Evolutionary conservation across 2,113 vertebrate genomes (phyloP).

Genomic region (Pygoscelis antarcticus): DNA sequence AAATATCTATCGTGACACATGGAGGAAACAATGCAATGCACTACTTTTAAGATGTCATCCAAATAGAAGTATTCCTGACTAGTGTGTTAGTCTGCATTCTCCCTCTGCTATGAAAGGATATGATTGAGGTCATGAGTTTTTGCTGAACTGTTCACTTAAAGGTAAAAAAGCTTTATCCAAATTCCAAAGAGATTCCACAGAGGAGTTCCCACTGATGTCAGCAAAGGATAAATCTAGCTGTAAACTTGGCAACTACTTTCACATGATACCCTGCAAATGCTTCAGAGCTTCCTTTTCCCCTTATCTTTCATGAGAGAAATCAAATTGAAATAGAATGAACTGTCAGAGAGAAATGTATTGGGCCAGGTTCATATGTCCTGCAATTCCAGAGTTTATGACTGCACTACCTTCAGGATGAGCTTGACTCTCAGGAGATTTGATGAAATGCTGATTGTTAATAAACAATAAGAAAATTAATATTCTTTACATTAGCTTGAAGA

Average conservation of each 20-base stretch:
- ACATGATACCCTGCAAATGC: not conserved
- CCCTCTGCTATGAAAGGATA: not conserved
- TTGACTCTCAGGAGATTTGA: not conserved
- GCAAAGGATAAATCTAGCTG: not conserved
- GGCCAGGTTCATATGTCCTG: not conserved
- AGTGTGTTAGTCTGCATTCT: not conserved
- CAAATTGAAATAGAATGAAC: not conserved
- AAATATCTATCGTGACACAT: not conserved
- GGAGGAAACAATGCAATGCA: not conserved
- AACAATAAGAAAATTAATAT: not conserved
- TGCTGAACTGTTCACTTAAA: not conserved
- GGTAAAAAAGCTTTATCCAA: not conserved
- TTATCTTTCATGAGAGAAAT: not conserved
- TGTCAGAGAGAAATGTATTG: not conserved
- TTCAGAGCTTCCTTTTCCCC: not conserved
- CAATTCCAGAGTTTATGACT: not conserved
- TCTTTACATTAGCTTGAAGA: not conserved
- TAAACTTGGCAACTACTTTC: not conserved
- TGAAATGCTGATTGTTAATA: not conserved
- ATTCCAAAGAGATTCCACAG: not conserved
- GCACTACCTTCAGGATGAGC: not conserved
- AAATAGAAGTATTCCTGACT: not conserved
- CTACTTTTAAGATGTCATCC: not conserved
- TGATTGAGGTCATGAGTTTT: not conserved
- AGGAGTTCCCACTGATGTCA: not conserved